Percentiles rank a stretch among this genome's conserved stretches.
Conservation (phyloP, 2,888 invertebrate species). For the Cabera pusaria region DNA sequence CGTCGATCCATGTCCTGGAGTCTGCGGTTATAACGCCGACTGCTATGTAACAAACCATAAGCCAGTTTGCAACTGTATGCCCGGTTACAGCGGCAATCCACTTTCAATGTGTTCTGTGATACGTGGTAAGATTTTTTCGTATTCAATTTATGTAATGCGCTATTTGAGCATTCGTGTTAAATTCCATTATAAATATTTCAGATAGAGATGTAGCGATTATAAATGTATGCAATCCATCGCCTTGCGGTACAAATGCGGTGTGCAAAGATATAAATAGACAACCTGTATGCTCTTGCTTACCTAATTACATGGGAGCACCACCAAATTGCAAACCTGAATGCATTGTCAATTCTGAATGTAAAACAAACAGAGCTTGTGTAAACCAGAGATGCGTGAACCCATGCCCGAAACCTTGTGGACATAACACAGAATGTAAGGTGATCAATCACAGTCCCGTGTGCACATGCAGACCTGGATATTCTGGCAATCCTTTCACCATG, state of each 20-base stretch:
- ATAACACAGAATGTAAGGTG: slow-evolving; percentile 86
- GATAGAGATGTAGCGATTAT: slow-evolving; percentile 55
- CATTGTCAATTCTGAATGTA: slow-evolving; percentile 86
- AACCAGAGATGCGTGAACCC: slow-evolving; percentile 88
- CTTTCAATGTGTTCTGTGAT: slow-evolving; percentile 75
- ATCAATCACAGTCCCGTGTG: slow-evolving; percentile 89
- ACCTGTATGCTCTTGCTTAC: slow-evolving; percentile 88
- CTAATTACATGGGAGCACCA: slow-evolving; percentile 86
- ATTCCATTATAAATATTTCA: slow-evolving; percentile 30
- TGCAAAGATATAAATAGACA: slow-evolving; percentile 88
- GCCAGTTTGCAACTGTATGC: slow-evolving; percentile 84
- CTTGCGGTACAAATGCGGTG: slow-evolving; percentile 88
- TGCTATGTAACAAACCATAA: slow-evolving; percentile 87
- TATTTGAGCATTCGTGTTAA: no score
- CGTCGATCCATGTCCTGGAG: slow-evolving; percentile 86
- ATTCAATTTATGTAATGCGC: no score
- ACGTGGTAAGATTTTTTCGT: slow-evolving; percentile 66
- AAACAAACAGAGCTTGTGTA: slow-evolving; percentile 85
- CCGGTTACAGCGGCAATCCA: slow-evolving; percentile 87
- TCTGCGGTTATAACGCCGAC: slow-evolving; percentile 87
- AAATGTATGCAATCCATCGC: slow-evolving; percentile 88
- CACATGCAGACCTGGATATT: slow-evolving; percentile 85
- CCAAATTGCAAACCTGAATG: slow-evolving; percentile 86
- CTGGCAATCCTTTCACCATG: slow-evolving; percentile 87
- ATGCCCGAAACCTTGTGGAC: slow-evolving; percentile 87